Percentiles rank a stretch among this genome's conserved stretches.
Evolutionary conservation across 2,113 vertebrate species (phyloP).

Genomic region (Antechinus stuartii): DNA sequence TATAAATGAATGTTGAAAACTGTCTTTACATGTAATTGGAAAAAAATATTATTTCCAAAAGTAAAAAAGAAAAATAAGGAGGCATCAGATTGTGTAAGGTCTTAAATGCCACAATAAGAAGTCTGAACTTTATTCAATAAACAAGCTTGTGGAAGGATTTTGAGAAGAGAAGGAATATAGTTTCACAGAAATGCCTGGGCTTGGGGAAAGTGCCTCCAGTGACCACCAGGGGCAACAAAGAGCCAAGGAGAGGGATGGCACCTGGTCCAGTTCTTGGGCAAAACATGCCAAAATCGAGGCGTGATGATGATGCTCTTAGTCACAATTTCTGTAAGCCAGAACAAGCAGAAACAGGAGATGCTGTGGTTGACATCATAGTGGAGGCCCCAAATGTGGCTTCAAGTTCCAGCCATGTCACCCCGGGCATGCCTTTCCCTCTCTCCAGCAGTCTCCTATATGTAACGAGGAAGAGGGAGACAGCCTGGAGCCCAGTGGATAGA

Average conservation of each 20-base stretch:
- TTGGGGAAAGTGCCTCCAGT: not conserved
- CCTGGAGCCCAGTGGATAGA: not conserved
- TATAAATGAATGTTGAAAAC: no score
- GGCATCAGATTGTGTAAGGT: not conserved
- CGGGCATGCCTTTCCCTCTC: not conserved
- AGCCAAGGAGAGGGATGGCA: not conserved
- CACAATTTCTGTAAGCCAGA: not conserved
- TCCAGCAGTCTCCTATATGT: not conserved
- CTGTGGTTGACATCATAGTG: not conserved
- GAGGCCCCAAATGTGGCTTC: no score
- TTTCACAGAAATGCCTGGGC: not conserved
- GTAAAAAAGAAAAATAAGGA: not conserved
- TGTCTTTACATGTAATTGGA: no score
- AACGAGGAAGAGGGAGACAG: no score
- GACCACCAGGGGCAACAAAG: not conserved
- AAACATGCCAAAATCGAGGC: not conserved
- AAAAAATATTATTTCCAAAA: no score
- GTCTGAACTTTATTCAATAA: not conserved
- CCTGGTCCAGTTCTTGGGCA: no score
- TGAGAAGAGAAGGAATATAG: not conserved
- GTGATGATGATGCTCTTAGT: no score
- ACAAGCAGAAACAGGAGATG: not conserved
- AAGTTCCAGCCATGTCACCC: not conserved
- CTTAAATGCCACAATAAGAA: not conserved
- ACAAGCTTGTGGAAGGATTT: not conserved